Conservation (phyloP, 2,888 invertebrate genomes). For the Eledona agricola region DNA sequence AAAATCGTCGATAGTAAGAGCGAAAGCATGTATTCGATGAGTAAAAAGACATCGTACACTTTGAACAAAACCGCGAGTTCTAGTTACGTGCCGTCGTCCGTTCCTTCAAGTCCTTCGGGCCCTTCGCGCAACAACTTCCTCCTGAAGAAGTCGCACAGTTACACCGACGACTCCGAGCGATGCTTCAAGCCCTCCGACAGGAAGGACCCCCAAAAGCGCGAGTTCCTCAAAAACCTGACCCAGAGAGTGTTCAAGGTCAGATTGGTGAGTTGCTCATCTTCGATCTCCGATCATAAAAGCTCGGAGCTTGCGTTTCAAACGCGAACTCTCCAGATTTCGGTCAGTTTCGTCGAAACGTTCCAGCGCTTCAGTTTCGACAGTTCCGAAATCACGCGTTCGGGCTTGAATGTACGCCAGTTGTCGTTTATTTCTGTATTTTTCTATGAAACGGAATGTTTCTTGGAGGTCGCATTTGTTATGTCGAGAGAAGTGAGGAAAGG, state of each 20-base stretch:
- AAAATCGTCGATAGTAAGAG: slow-evolving; percentile 52
- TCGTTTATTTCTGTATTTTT: slow-evolving; percentile 35
- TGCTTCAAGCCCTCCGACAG: slow-evolving; percentile 88
- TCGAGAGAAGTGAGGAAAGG: slow-evolving; percentile 44
- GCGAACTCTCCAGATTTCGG: slow-evolving; percentile 15
- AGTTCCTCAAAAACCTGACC: slow-evolving; percentile 82
- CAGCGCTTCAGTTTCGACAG: slow-evolving; percentile 19
- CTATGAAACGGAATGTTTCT: slow-evolving; percentile 54
- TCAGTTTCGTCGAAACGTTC: slow-evolving; percentile 27
- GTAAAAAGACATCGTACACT: slow-evolving; percentile 44
- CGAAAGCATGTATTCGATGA: slow-evolving; percentile 41
- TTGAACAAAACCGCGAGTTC: slow-evolving; percentile 47
- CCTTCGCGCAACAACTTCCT: slow-evolving; percentile 42
- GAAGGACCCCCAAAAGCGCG: slow-evolving; percentile 82
- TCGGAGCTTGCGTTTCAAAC: slow-evolving; percentile 17
- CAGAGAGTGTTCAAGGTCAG: slow-evolving; percentile 83
- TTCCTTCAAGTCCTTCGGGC: slow-evolving; percentile 49
- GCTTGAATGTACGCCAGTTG: slow-evolving; percentile 39
- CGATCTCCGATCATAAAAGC: slow-evolving; percentile 19
- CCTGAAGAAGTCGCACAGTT: slow-evolving; percentile 56
- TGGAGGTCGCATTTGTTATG: slow-evolving; percentile 55
- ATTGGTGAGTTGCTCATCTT: slow-evolving; percentile 72
- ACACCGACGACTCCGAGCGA: slow-evolving; percentile 70
- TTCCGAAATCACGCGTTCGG: slow-evolving; percentile 20
- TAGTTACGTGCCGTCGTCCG: slow-evolving; percentile 45